These are phyloP conservation scores for Pangasius macronema DNA, from an alignment of 2,797 vertebrate genomes.

Conservation along the genomic window DNA sequence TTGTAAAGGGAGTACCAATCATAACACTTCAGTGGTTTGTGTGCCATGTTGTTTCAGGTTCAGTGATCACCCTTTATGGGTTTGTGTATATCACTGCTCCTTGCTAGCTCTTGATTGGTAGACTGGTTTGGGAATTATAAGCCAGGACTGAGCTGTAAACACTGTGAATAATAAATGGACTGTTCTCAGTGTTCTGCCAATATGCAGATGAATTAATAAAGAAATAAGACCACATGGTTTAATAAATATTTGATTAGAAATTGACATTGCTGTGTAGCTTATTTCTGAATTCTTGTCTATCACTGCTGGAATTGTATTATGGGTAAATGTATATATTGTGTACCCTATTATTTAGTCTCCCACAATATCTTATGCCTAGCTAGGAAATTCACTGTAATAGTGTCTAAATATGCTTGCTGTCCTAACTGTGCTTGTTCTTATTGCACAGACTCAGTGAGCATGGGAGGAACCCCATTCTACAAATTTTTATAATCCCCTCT, in stretches of 20 bases:
- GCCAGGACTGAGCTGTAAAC: conserved; percentile 34
- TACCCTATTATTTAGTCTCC: background rate
- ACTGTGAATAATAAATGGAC: conserved; percentile 45
- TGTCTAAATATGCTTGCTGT: background rate
- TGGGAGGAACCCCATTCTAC: background rate
- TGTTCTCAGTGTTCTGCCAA: background rate
- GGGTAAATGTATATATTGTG: background rate
- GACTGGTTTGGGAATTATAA: conserved; percentile 46
- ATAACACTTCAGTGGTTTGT: conserved; percentile 39
- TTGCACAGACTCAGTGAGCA: background rate
- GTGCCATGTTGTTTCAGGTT: conserved; percentile 38
- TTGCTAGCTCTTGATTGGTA: conserved; percentile 31
- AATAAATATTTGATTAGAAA: conserved; percentile 18
- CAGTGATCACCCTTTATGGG: conserved; percentile 38
- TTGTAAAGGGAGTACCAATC: conserved; percentile 18
- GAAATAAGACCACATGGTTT: conserved; percentile 1
- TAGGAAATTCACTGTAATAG: background rate
- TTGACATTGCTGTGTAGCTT: background rate
- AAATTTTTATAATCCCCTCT: background rate
- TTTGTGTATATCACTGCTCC: conserved; percentile 32
- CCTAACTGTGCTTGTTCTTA: background rate
- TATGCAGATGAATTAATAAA: conserved; percentile 21
- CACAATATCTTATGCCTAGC: background rate
- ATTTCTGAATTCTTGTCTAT: background rate
- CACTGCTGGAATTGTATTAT: background rate